Evolutionary conservation across 92 coral and sea anemone species (phyloP).

Genomic region (Phenganax marumi): DNA sequence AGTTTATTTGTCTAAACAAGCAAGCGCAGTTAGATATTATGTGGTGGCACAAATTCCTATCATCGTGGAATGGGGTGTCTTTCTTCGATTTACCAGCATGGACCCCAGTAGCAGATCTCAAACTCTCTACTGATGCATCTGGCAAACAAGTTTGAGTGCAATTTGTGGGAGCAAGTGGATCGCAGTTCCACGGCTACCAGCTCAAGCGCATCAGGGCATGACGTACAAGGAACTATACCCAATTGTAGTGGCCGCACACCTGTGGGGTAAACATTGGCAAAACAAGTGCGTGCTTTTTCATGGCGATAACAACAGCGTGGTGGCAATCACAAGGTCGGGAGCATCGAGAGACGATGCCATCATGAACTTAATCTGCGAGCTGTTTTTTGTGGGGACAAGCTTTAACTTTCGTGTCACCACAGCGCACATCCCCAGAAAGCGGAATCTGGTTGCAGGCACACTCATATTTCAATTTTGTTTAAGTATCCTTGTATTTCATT

Average conservation of each 20-base stretch:
- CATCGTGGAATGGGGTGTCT: neutral
- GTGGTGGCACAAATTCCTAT: neutral
- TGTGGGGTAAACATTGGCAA: constrained; percentile 24
- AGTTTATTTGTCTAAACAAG: neutral
- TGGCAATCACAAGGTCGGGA: neutral
- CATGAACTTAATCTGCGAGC: constrained; percentile 2
- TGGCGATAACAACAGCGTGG: constrained; percentile 14
- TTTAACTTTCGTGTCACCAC: constrained; percentile 14
- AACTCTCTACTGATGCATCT: constrained; percentile 6
- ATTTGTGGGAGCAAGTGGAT: neutral
- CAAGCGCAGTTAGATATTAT: too few species aligned
- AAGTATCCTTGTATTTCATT: too few species aligned
- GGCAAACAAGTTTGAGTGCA: constrained; percentile 1
- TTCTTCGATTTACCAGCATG: neutral
- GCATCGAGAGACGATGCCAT: neutral
- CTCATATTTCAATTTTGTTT: too few species aligned
- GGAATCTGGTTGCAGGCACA: constrained; percentile 31
- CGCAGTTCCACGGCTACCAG: neutral
- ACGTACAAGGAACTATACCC: constrained; percentile 42
- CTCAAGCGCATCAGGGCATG: neutral
- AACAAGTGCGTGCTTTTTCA: neutral
- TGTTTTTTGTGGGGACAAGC: neutral
- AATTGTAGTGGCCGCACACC: constrained; percentile 23
- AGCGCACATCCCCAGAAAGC: constrained; percentile 34
- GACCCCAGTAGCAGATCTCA: neutral